A percentile compares a stretch with the other conserved stretches of the same genome.
Conservation (phyloP, 2,113 vertebrate species). For the Psittacara wagleri region DNA sequence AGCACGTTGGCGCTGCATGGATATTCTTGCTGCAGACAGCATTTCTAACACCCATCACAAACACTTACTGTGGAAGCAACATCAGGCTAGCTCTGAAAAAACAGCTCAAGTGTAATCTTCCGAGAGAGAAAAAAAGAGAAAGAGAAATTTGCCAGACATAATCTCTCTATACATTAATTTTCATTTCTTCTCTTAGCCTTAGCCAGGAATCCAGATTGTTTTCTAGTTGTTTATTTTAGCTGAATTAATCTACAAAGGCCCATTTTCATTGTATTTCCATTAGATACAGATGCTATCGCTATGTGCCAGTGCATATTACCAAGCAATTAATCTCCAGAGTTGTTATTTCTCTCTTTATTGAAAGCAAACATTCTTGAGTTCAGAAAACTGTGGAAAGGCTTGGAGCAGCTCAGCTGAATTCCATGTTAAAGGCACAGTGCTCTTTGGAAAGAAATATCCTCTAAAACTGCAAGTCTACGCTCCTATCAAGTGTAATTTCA, state of each 20-base stretch:
- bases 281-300: constrained; percentile 28
- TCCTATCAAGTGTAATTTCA: not conserved
- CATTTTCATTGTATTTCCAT: not conserved
- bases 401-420: not conserved
- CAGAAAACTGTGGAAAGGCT: not conserved
- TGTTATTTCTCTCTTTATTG: not conserved
- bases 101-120: not conserved
- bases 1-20: not conserved
- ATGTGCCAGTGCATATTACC: not conserved
- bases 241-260: not conserved
- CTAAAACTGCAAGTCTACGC: not conserved
- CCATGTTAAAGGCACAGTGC: not conserved
- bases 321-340: constrained; percentile 36
- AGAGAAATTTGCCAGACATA: not conserved
- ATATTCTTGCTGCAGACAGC: not conserved
- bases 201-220: constrained; percentile 8
- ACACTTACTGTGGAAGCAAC: not conserved
- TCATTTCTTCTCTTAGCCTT: not conserved
- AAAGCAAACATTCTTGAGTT: not conserved
- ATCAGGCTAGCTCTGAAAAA: not conserved
- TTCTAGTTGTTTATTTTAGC: constrained; percentile 8
- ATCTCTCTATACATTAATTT: constrained; percentile 22
- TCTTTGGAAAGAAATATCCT: not conserved
- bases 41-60: not conserved
- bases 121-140: not conserved